These are phyloP conservation scores for Chascanopsetta lugubris DNA, from an alignment of 2,113 vertebrate species.

Conservation along the genomic window DNA sequence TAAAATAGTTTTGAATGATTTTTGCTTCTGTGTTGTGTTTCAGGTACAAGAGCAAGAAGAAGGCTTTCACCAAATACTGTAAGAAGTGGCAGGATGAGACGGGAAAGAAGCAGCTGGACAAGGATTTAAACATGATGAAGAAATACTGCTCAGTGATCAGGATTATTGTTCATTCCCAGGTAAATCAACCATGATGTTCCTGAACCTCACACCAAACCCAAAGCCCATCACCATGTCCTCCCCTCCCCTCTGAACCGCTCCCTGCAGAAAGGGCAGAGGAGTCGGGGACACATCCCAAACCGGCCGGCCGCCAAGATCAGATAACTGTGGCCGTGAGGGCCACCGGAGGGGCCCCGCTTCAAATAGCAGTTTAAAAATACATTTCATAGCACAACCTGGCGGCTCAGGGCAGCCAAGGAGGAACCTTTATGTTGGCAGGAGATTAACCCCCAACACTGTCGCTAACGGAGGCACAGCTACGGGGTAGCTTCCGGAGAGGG, in stretches of 20 bases:
- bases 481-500: no score
- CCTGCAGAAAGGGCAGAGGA: conserved; percentile 34
- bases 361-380: conserved; percentile 89
- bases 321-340: conserved; percentile 30
- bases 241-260: not conserved
- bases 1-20: not conserved
- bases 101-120: conserved; percentile 96
- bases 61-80: conserved; percentile 97
- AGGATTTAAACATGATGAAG: conserved; percentile 93
- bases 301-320: not conserved
- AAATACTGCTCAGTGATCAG: conserved; percentile 95
- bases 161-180: conserved; percentile 94
- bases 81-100: conserved; percentile 98
- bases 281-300: conserved; percentile 26
- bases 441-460: not conserved
- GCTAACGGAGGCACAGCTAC: no score
- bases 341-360: conserved; percentile 71
- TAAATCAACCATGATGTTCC: no score
- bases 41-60: conserved; percentile 99
- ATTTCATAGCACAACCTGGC: conserved; percentile 32
- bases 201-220: no score
- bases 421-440: conserved; percentile 34
- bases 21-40: conserved; percentile 43
- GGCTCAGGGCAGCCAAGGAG: conserved; percentile 20
- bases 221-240: no score